Evolutionary conservation across 1,140 invertebrate genomes (phyloP), one percentile per base, ranked within the genome.

Genomic region (Trissolcus basalis): DNA sequence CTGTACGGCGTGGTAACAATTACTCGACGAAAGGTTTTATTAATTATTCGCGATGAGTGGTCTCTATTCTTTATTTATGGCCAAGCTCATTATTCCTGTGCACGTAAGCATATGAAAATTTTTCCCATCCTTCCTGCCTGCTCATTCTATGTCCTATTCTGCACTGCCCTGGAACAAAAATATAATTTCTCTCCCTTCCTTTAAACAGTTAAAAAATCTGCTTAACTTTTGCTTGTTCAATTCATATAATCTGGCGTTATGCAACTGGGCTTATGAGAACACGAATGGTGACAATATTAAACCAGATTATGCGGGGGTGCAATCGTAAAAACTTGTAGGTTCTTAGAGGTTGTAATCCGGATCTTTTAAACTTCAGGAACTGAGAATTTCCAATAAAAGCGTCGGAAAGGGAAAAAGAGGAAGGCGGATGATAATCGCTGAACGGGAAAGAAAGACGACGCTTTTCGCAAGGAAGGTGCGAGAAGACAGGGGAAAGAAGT

Each of bases 21-120:
- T 85, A 84, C n/a, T 83, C 82, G 82, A 83, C 82, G 78, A 86
- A 83, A 86, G 83, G 86, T 83, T 87, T 86, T 82, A 87, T 87
- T 86, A 86, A 78, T 80, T 80, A 85, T 84, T 85, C 83, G 78
- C 79, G 82, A 79, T 77, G 80, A 83, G 81, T 80, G 67, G 75
- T 80, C 78, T 85, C 82, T 80, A 85, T 86, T 86, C 85, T 87
- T 86, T 86, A 87, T 87, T 87, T 86, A 88, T 86, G 85, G 82
- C 86, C 81, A 87, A 85, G 84, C 86, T 87, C 86, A 87, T 87
- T 87, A 87, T 88, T 88, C 86, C 83, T 87, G 86, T 87, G 82
- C 85, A 88, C 80, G 84, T 88, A 83, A 88, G 86, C 86, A 88
- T 87, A 88, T 85, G 84, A 87, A 87, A 87, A 86, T 85, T 85